These are phyloP conservation scores for Tauraco hartlaubi DNA, from an alignment of 2,797 vertebrate genomes.

Conservation along the genomic window DNA sequence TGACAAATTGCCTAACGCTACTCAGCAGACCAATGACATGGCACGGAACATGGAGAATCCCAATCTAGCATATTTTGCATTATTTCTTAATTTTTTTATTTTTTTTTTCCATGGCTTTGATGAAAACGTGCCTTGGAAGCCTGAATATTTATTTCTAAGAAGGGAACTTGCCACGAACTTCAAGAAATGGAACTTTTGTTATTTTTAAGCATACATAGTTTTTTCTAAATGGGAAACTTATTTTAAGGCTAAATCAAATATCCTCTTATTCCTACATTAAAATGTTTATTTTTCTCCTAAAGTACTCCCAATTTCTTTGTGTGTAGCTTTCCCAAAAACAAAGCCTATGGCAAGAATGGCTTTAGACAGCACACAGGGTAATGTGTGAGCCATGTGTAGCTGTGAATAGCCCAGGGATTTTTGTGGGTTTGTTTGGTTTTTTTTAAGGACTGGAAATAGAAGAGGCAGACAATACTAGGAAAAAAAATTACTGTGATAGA, in stretches of 20 bases:
- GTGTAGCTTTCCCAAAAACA: conserved; percentile 10
- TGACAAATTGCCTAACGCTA: neutral
- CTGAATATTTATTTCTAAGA: neutral
- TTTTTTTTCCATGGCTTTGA: neutral
- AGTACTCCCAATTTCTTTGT: neutral
- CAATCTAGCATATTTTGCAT: neutral
- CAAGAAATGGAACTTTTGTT: neutral
- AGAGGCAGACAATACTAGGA: neutral
- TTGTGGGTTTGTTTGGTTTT: neutral
- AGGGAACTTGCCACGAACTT: neutral
- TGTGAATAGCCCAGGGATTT: conserved; percentile 27
- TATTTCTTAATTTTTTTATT: neutral
- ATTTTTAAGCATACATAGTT: neutral
- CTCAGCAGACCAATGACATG: neutral
- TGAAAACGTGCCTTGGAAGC: neutral
- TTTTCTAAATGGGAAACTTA: neutral
- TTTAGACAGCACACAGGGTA: neutral
- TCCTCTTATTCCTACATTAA: neutral
- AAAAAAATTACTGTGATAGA: neutral
- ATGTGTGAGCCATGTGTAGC: neutral
- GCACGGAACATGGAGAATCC: neutral
- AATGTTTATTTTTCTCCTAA: neutral
- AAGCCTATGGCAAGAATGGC: conserved; percentile 29
- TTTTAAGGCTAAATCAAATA: neutral
- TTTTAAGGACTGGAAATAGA: neutral